phyloP scores from a whole-genome alignment of 1,140 invertebrate genomes.

The Pseudoatta argentina region DNA sequence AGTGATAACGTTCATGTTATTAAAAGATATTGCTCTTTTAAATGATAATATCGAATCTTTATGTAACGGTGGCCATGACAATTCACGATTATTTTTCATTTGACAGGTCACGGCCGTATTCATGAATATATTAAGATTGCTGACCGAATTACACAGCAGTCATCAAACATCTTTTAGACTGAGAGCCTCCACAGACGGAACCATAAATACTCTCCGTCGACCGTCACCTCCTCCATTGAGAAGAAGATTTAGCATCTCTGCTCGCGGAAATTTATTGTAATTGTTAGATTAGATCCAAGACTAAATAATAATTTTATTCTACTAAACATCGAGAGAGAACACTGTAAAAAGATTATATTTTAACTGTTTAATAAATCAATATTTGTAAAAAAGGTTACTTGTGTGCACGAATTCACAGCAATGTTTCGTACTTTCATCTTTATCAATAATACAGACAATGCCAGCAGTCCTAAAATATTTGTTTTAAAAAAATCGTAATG shows the following conservation, averaged over 20 bases:
- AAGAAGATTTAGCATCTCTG: slow-evolving; percentile 84
- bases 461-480: not conserved
- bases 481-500: no score
- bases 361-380: slow-evolving; percentile 42
- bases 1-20: slow-evolving; percentile 47
- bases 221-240: slow-evolving; percentile 66
- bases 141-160: slow-evolving; percentile 65
- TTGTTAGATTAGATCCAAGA: not conserved
- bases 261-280: slow-evolving; percentile 75
- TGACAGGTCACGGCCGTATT: slow-evolving; percentile 78
- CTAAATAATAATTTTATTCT: not conserved
- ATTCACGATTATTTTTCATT: slow-evolving; percentile 66
- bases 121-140: slow-evolving; percentile 66
- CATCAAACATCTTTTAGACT: slow-evolving; percentile 86
- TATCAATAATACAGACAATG: not conserved
- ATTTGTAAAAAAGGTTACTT: slow-evolving; percentile 4
- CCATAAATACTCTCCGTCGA: slow-evolving; percentile 61
- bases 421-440: not conserved
- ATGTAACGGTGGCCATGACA: slow-evolving; percentile 47
- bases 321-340: not conserved
- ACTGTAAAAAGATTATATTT: slow-evolving; percentile 10
- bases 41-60: slow-evolving; percentile 64
- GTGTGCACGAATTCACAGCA: not conserved
- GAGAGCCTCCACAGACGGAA: slow-evolving; percentile 89
- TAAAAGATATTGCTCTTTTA: slow-evolving; percentile 19